Evolutionary conservation across 2,113 vertebrate species (phyloP).

Genomic region (Plecotus auritus): DNA sequence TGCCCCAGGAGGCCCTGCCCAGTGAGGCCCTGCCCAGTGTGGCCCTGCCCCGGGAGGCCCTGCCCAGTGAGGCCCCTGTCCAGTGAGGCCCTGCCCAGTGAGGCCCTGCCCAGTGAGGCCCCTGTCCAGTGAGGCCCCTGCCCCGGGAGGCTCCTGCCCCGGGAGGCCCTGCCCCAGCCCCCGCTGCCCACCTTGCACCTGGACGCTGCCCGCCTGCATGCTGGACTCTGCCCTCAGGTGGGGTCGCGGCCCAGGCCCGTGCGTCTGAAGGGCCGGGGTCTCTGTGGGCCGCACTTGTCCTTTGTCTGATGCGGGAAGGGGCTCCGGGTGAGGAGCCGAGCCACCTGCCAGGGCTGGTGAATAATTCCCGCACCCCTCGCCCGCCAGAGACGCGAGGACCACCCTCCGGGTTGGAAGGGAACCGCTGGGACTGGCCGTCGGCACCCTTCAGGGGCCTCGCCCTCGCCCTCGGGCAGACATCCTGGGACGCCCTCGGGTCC

Average conservation of each 20-base stretch:
- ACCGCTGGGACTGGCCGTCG: no score
- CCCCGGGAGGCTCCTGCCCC: no score
- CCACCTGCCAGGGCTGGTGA: rapidly evolving
- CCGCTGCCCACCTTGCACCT: neutral
- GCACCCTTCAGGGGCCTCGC: rapidly evolving
- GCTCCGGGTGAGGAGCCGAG: rapidly evolving
- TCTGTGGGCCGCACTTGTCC: neutral
- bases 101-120: neutral
- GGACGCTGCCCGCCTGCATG: no score
- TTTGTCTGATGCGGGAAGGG: neutral
- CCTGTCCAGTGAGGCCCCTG: neutral
- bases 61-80: no score
- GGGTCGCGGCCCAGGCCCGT: neutral
- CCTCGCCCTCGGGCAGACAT: rapidly evolving
- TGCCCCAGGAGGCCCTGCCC: no score
- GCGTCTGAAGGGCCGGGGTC: neutral
- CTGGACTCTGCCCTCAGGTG: neutral
- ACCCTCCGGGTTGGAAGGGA: no score
- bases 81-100: no score
- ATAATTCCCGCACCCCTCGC: neutral
- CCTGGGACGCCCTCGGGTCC: rapidly evolving
- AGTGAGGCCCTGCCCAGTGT: no score
- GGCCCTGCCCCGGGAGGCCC: neutral
- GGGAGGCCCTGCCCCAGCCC: neutral
- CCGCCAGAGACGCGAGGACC: no score